phyloP scores from a whole-genome alignment of 2,113 vertebrate species.

The Anser cygnoides region DNA sequence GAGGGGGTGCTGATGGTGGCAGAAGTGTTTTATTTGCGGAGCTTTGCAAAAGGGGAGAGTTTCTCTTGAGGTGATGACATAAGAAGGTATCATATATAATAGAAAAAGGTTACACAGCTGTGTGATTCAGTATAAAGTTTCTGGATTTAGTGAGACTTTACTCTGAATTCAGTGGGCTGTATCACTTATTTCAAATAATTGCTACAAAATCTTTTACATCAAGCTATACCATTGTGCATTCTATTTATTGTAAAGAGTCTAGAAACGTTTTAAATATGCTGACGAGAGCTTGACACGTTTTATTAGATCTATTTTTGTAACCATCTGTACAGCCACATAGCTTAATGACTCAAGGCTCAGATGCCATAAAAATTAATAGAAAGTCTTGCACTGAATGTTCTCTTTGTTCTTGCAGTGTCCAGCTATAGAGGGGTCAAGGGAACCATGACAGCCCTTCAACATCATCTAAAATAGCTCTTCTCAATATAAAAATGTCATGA shows the following conservation, averaged over 20 bases:
- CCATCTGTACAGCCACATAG: neutral
- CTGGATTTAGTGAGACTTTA: neutral
- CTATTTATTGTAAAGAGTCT: neutral
- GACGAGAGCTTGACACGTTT: neutral
- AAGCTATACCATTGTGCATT: neutral
- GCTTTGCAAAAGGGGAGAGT: neutral
- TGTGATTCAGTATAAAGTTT: neutral
- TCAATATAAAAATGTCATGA: slow-evolving; percentile 54
- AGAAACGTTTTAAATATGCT: neutral
- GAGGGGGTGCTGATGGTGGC: neutral
- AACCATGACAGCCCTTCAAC: slow-evolving; percentile 42
- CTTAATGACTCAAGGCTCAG: slow-evolving; percentile 21
- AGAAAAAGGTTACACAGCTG: neutral
- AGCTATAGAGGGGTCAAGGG: slow-evolving; percentile 42
- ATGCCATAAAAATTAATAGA: slow-evolving; percentile 53
- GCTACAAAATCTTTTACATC: neutral
- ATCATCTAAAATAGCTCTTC: slow-evolving; percentile 58
- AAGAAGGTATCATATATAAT: neutral
- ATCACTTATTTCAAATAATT: neutral
- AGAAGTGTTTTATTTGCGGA: neutral
- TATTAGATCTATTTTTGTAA: slow-evolving; percentile 42
- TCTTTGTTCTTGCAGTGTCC: slow-evolving; percentile 36
- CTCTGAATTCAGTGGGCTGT: neutral
- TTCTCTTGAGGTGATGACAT: neutral
- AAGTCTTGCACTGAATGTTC: slow-evolving; percentile 36